A percentile compares a stretch with the other conserved stretches of the same genome.
Conservation (phyloP, 2,888 invertebrate genomes). For the Neria commutata region DNA sequence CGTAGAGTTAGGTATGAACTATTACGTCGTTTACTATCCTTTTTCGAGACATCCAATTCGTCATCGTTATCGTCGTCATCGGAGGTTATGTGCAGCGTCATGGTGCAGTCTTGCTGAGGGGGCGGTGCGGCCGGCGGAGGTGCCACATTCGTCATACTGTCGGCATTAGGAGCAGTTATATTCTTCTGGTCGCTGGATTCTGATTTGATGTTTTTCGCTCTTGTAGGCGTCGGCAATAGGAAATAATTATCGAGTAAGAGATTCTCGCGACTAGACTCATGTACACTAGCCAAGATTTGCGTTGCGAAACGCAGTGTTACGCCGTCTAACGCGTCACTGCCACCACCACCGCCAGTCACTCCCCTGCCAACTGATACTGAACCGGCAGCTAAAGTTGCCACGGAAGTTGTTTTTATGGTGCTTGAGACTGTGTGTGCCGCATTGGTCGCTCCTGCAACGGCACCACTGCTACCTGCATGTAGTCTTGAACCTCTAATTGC, state of each 20-base stretch:
- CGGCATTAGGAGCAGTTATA: no score
- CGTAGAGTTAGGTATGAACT: no score
- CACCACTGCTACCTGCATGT: neutral
- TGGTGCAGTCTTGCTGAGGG: slow-evolving; percentile 24
- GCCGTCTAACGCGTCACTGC: neutral
- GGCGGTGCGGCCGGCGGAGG: slow-evolving; percentile 27
- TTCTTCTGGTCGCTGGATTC: neutral
- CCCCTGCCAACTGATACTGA: slow-evolving; percentile 15
- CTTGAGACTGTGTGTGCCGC: slow-evolving; percentile 3
- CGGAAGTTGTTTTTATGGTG: neutral
- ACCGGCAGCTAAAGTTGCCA: neutral
- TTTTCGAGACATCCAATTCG: neutral
- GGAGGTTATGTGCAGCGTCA: slow-evolving; percentile 43
- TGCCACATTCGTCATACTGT: slow-evolving; percentile 14
- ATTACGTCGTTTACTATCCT: slow-evolving; percentile 18
- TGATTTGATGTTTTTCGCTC: no score
- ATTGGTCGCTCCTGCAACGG: neutral
- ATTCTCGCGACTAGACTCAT: slow-evolving; percentile 64
- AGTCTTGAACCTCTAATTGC: no score
- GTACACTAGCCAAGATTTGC: slow-evolving; percentile 62
- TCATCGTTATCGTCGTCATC: slow-evolving; percentile 33
- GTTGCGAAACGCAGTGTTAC: slow-evolving; percentile 28
- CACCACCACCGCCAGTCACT: neutral
- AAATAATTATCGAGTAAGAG: slow-evolving; percentile 54
- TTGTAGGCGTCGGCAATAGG: slow-evolving; percentile 35